phyloP scores from a whole-genome alignment of 1,140 invertebrate genomes.

The Sminthurinus signatus region DNA sequence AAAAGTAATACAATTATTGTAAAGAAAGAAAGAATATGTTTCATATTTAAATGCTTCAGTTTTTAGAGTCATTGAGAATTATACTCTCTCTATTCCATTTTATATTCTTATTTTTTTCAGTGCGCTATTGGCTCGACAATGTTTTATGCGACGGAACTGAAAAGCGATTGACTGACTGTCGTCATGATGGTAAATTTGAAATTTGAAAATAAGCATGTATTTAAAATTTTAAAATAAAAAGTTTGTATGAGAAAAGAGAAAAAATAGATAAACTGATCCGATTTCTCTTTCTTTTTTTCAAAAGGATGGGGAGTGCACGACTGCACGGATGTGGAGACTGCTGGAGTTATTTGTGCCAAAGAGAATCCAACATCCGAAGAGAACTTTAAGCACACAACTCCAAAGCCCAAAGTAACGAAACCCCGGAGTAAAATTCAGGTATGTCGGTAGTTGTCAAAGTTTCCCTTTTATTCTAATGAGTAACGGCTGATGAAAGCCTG shows the following conservation, averaged over 20 bases:
- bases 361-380: conserved; percentile 42
- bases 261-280: conserved; percentile 63
- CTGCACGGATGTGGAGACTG: conserved; percentile 67
- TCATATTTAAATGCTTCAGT: no score
- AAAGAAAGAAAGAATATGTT: no score
- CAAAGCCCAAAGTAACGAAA: conserved; percentile 42
- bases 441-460: conserved; percentile 2
- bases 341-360: conserved; percentile 65
- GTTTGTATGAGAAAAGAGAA: no score
- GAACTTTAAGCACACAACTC: conserved; percentile 26
- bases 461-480: no score
- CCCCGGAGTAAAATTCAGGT: conserved; percentile 36
- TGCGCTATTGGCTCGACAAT: conserved; percentile 83
- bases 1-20: conserved; percentile 54
- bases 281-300: no score
- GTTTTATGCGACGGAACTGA: conserved; percentile 74
- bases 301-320: conserved; percentile 76
- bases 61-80: no score
- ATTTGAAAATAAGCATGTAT: no score
- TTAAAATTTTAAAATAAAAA: no score
- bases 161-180: no score
- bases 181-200: no score
- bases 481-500: no score
- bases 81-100: no score
- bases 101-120: conserved; percentile 52